Evolutionary conservation across 2,113 vertebrate species (phyloP).

Genomic region (Semnornis frantzii): DNA sequence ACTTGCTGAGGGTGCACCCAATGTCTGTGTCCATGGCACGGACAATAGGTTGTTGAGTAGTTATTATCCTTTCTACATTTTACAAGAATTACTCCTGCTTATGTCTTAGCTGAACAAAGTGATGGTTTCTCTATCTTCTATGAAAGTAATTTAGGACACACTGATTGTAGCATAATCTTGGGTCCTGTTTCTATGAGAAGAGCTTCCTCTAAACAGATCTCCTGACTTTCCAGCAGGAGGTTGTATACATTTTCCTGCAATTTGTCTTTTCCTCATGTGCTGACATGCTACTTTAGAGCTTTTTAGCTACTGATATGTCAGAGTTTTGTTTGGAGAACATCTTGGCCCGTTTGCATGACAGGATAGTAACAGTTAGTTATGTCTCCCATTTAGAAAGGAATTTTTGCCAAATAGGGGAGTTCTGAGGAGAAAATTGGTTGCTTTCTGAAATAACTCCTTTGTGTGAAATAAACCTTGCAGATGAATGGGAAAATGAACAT

Average conservation of each 20-base stretch:
- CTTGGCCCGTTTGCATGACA: background rate
- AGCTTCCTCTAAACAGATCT: constrained; percentile 44
- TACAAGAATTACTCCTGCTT: background rate
- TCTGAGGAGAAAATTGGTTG: background rate
- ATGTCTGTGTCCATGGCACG: no score
- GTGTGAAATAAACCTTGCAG: background rate
- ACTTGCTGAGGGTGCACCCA: no score
- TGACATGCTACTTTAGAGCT: background rate
- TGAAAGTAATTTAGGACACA: background rate
- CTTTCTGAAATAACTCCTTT: background rate
- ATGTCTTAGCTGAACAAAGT: background rate
- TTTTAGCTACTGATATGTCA: background rate
- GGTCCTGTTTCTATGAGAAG: constrained; percentile 21
- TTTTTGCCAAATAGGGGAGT: background rate
- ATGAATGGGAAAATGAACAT: background rate
- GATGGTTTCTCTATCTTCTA: background rate
- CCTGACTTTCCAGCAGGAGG: background rate
- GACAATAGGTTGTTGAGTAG: background rate
- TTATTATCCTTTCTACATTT: background rate
- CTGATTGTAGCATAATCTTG: background rate
- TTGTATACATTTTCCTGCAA: background rate
- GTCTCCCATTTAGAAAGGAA: background rate
- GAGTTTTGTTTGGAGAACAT: constrained; percentile 23
- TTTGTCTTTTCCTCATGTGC: background rate
- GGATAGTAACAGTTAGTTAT: background rate